Base-by-base conservation (phyloP, 2,113 vertebrate species). In the Catagonus wagneri region DNA sequence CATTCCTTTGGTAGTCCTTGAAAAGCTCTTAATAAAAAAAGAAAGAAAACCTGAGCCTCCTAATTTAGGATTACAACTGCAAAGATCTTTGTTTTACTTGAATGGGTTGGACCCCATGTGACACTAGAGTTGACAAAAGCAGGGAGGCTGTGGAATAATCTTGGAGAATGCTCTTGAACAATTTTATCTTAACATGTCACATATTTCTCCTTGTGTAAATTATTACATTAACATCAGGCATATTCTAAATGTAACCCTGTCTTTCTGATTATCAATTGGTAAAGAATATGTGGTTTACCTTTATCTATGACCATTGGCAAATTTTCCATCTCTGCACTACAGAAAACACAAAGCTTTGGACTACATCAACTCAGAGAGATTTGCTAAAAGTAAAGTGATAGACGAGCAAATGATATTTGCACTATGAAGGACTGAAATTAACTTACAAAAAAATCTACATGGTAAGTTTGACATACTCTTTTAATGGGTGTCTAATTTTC, bases 31-130 rank as follows among this genome's bases (percentile, higher is more conserved):
- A 91, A 69, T 39, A 83, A 10, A n/a, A 4, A 74, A 94, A 36
- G 13, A 60, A 88, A 85, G 56, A 79, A 34, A 76, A 22, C 15
- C 23, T 3, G 61, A 63, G 2, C 0, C 23, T 52, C 52, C 25
- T 68, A 72, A 56, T 3, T 36, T 81, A 63, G 27, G 2, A 39
- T 23, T 52, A 17, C 2, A 61, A 75, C 16, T 54, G 1, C 58
- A 50, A n/a, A 60, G 8, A 12, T 61, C 39, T 32, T 19, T 52
- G 3, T 58, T 85, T 66, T 81, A 90, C 9, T 5, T 32, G 14
- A 61, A 1, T 65, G 68, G 0, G 8, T 68, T n/a, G 8, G 7
- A 2, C 17, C 0, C 2, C 34, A 25, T 1, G 22, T 34, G 7
- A 34, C 11, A 20, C 2, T 58, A 36, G 13, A 58, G 20, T 23